Conservation (phyloP, 2,797 vertebrate species). For the Mus caroli region DNA sequence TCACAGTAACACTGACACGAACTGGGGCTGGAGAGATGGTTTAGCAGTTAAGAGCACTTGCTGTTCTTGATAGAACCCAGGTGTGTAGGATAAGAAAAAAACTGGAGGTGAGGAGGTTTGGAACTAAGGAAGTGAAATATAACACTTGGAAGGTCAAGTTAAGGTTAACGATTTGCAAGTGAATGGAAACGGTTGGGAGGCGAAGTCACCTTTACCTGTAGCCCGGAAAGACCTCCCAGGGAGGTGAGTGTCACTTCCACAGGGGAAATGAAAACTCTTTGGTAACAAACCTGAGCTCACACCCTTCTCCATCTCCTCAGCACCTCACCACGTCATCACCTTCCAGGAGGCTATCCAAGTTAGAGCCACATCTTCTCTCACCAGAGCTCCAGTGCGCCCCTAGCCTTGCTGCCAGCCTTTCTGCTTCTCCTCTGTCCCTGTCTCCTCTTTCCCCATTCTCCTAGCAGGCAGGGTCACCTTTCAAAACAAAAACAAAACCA, state of each 20-base stretch:
- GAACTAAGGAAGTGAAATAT: not conserved
- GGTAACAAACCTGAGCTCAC: not conserved
- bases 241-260: not conserved
- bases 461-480: conserved; percentile 1
- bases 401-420: not conserved
- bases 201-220: not conserved
- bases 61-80: too few species aligned
- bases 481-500: conserved; percentile 7
- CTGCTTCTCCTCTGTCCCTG: not conserved
- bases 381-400: not conserved
- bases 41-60: not conserved
- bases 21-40: not conserved
- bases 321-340: conserved; percentile 37
- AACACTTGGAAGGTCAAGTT: not conserved
- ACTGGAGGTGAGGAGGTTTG: not conserved
- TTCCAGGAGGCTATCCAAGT: conserved; percentile 18
- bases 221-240: not conserved
- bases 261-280: not conserved
- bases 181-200: not conserved
- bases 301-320: conserved; percentile 10
- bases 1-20: not conserved
- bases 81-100: not conserved
- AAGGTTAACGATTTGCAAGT: not conserved
- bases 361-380: not conserved
- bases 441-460: not conserved